phyloP scores from a whole-genome alignment of 2,888 invertebrate genomes.

The Drosophila rubida region DNA sequence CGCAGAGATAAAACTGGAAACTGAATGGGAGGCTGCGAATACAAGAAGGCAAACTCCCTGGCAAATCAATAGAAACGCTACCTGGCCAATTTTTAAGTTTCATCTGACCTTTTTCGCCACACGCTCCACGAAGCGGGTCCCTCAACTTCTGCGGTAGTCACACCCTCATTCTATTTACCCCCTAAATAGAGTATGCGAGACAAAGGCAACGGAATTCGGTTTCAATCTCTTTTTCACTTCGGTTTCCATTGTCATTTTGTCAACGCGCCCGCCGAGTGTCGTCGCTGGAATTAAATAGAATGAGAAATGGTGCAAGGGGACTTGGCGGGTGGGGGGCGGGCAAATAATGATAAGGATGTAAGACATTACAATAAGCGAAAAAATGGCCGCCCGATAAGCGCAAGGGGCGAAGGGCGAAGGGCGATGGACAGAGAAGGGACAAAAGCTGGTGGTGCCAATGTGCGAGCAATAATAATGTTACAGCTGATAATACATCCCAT shows the following conservation, averaged over 20 bases:
- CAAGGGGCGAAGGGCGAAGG: slow-evolving; percentile 28
- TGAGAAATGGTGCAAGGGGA: slow-evolving; percentile 1
- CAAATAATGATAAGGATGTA: slow-evolving; percentile 76
- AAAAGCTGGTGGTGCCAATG: slow-evolving; percentile 74
- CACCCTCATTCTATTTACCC: no score
- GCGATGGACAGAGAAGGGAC: slow-evolving; percentile 16
- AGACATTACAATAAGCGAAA: slow-evolving; percentile 76
- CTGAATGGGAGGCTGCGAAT: slow-evolving; percentile 38
- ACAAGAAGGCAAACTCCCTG: slow-evolving; percentile 40
- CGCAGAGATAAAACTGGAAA: slow-evolving; percentile 38
- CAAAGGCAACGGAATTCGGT: neutral
- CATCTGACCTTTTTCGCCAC: slow-evolving; percentile 43
- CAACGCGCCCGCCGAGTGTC: slow-evolving; percentile 77
- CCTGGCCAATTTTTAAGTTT: slow-evolving; percentile 56
- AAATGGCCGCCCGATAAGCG: slow-evolving; percentile 69
- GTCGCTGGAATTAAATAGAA: slow-evolving; percentile 44
- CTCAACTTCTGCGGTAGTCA: no score
- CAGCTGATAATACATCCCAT: slow-evolving; percentile 44
- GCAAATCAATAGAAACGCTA: slow-evolving; percentile 68
- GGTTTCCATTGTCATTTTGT: slow-evolving; percentile 72
- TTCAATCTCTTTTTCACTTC: slow-evolving; percentile 25
- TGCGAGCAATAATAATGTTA: slow-evolving; percentile 67
- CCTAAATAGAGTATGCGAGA: slow-evolving; percentile 7
- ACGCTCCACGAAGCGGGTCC: neutral
- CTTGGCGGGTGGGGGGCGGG: neutral